These are phyloP conservation scores for Lepisosteus osseus DNA, from an alignment of 2,113 vertebrate genomes.

Conservation along the genomic window DNA sequence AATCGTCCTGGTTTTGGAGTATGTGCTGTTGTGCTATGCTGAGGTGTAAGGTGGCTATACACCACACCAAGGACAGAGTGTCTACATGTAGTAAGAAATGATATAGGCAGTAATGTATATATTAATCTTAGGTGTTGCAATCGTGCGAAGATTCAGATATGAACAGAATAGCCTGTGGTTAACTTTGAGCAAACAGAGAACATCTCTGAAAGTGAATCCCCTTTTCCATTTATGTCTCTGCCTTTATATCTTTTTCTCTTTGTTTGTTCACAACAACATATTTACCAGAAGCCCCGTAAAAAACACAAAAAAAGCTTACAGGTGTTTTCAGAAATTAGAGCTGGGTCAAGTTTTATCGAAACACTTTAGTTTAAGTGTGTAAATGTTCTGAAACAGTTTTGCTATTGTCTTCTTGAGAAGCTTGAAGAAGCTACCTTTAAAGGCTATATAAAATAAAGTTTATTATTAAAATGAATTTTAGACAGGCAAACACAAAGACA, in stretches of 20 bases:
- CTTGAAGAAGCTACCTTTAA: background rate
- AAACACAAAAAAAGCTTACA: no score
- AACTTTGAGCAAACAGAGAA: background rate
- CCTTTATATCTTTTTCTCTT: background rate
- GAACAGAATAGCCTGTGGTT: slow-evolving; percentile 5
- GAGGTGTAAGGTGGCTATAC: no score
- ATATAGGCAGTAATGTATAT: background rate
- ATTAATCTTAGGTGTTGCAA: background rate
- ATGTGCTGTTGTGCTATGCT: no score
- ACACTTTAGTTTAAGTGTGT: background rate
- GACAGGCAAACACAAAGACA: background rate
- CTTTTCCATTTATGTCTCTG: background rate
- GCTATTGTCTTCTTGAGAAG: background rate
- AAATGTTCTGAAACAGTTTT: background rate
- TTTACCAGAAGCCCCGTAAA: background rate
- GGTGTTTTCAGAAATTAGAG: no score
- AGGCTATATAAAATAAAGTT: background rate
- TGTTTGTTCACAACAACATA: background rate
- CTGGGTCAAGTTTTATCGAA: no score
- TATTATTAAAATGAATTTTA: background rate
- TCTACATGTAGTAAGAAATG: background rate
- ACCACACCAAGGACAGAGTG: no score
- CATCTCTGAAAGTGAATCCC: slow-evolving; percentile 2
- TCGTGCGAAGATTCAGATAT: slow-evolving; percentile 1
- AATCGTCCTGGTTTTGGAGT: no score